Conservation (phyloP, 2,113 vertebrate genomes). For the Girardinichthys multiradiatus region DNA sequence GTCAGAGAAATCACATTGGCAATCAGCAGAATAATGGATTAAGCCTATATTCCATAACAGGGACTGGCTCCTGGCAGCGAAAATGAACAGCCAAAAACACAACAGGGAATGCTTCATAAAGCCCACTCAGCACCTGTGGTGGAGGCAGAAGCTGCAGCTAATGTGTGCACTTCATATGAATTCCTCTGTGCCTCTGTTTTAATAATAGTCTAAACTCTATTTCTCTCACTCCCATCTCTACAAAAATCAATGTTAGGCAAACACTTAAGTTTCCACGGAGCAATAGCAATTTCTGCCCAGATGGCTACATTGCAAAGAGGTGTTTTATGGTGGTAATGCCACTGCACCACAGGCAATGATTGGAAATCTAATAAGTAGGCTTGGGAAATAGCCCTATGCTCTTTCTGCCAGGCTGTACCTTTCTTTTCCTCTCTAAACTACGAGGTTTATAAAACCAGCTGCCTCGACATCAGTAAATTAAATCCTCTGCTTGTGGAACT, state of each 20-base stretch:
- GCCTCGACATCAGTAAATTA: conserved; percentile 71
- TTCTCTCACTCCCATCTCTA: conserved; percentile 55
- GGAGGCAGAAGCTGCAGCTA: conserved; percentile 42
- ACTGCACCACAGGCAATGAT: conserved; percentile 70
- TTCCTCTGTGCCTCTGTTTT: conserved; percentile 66
- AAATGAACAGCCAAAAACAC: conserved; percentile 57
- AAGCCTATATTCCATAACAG: conserved; percentile 65
- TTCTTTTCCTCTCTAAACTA: conserved; percentile 40
- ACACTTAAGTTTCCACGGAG: conserved; percentile 66
- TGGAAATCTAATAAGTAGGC: conserved; percentile 79
- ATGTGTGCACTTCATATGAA: conserved; percentile 47
- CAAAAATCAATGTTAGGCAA: conserved; percentile 73
- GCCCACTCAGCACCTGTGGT: conserved; percentile 63
- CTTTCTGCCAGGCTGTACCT: conserved; percentile 48
- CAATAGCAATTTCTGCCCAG: conserved; percentile 67
- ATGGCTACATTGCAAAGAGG: conserved; percentile 59
- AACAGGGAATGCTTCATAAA: conserved; percentile 59
- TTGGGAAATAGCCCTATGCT: conserved; percentile 63
- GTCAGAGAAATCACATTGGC: conserved; percentile 63
- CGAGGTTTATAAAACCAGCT: conserved; percentile 64
- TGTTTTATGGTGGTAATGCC: conserved; percentile 75
- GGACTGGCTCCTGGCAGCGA: conserved; percentile 37
- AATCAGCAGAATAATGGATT: conserved; percentile 70
- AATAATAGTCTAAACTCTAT: conserved; percentile 67
- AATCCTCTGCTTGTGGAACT: conserved; percentile 59